Evolutionary conservation across 2,797 vertebrate genomes (phyloP).

Genomic region (Podargus strigoides): DNA sequence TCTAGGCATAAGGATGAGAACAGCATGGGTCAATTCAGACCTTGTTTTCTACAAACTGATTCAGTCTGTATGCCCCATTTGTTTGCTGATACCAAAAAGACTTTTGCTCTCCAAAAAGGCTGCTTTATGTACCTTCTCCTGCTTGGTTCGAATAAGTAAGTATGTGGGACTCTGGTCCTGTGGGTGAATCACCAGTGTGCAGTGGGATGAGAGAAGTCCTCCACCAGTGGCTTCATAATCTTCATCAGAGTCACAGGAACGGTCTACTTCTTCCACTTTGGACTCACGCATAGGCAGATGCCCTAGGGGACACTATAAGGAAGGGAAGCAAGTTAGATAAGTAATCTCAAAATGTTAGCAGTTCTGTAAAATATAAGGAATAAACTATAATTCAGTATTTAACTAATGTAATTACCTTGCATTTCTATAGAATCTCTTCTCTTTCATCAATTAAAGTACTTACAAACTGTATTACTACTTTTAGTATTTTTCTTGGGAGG

Average conservation of each 20-base stretch:
- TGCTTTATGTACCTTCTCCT: constrained; percentile 84
- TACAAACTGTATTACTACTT: background rate
- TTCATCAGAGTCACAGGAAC: constrained; percentile 93
- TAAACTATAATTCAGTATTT: background rate
- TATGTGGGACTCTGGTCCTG: constrained; percentile 92
- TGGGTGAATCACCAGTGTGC: constrained; percentile 88
- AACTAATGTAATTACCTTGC: background rate
- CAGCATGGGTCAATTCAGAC: background rate
- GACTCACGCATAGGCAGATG: constrained; percentile 83
- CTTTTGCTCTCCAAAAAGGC: background rate
- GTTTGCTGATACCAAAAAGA: background rate
- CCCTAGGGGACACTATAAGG: constrained; percentile 84
- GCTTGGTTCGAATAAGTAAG: constrained; percentile 92
- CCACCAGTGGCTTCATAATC: constrained; percentile 87
- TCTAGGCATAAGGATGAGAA: constrained; percentile 70
- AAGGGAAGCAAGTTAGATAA: background rate
- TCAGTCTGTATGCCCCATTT: background rate
- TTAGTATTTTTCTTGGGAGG: background rate
- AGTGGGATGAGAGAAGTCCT: constrained; percentile 88
- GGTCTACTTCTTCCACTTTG: constrained; percentile 88
- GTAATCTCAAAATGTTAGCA: background rate
- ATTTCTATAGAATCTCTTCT: background rate
- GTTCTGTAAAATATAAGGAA: background rate
- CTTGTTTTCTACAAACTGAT: background rate
- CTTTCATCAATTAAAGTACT: background rate